These are phyloP conservation scores for Asbolus verrucosus DNA, from an alignment of 1,140 invertebrate species.

Conservation along the genomic window DNA sequence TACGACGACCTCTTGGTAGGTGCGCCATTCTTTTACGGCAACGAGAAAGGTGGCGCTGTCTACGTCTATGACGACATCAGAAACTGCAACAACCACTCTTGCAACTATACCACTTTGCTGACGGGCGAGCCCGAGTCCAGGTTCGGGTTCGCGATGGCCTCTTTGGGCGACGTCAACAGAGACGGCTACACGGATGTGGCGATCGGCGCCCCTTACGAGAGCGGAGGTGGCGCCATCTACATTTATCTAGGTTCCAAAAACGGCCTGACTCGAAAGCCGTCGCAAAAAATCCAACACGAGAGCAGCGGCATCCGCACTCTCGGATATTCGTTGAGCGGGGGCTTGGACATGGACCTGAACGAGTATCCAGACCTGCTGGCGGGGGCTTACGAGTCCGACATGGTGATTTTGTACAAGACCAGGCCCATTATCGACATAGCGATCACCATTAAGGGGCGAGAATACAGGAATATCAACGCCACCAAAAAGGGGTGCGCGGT, in stretches of 20 bases:
- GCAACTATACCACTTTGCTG: constrained; percentile 69
- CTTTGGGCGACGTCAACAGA: constrained; percentile 91
- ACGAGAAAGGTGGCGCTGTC: constrained; percentile 84
- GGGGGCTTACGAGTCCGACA: constrained; percentile 87
- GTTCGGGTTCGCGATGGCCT: constrained; percentile 88
- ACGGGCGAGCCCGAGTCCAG: constrained; percentile 81
- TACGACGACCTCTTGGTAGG: constrained; percentile 88
- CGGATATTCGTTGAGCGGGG: constrained; percentile 90
- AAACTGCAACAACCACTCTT: constrained; percentile 55
- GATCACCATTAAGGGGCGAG: constrained; percentile 70
- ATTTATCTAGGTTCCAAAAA: constrained; percentile 84
- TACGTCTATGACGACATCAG: constrained; percentile 85
- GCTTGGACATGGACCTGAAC: constrained; percentile 91
- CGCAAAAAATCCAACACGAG: constrained; percentile 61
- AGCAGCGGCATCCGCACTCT: no score
- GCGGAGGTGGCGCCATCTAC: constrained; percentile 83
- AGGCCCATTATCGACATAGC: constrained; percentile 89
- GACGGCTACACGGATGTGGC: constrained; percentile 91
- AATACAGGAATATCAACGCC: constrained; percentile 84
- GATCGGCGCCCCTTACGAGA: constrained; percentile 93
- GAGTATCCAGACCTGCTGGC: constrained; percentile 92
- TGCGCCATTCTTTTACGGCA: constrained; percentile 91
- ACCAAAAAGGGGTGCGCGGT: constrained; percentile 77
- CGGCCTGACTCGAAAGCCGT: constrained; percentile 79
- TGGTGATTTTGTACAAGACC: constrained; percentile 79